Conservation (phyloP, 2,888 invertebrate genomes). For the Thymelicus lineola region DNA sequence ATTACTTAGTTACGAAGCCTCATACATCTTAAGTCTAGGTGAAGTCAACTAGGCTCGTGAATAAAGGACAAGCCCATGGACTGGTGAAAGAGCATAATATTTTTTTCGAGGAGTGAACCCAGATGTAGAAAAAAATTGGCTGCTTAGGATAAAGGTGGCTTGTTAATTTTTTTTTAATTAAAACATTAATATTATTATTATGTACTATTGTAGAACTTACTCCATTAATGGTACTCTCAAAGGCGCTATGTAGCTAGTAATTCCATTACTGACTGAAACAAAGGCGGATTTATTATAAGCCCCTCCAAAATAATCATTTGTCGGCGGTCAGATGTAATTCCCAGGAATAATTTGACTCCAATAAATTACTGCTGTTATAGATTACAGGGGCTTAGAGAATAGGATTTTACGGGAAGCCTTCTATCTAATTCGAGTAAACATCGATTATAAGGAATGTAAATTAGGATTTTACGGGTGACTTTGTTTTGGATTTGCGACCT, state of each 20-base stretch:
- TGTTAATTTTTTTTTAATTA: no score
- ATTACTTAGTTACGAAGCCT: no score
- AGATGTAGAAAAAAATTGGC: no score
- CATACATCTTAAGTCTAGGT: no score
- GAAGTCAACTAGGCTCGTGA: no score
- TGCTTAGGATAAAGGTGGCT: no score
- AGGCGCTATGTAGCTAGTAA: background rate
- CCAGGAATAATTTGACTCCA: conserved; percentile 39
- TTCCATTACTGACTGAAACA: background rate
- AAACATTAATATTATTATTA: no score
- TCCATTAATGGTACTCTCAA: background rate
- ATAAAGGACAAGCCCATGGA: no score
- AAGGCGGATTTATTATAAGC: conserved; percentile 15
- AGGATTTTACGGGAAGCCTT: conserved; percentile 18
- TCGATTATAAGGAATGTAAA: conserved; percentile 13
- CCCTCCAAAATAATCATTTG: conserved; percentile 39
- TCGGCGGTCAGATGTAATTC: conserved; percentile 37
- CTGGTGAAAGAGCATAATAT: no score
- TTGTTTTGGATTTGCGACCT: background rate
- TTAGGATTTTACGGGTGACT: conserved; percentile 1
- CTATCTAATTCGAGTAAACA: conserved; percentile 6
- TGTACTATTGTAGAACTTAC: no score
- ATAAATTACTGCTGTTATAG: conserved; percentile 41
- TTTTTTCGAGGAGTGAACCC: no score
- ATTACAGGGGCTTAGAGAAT: conserved; percentile 38